Evolutionary conservation across 2,888 invertebrate genomes (phyloP), one percentile per base, ranked within the genome.

Genomic region (Ophonus ardosiacus): DNA sequence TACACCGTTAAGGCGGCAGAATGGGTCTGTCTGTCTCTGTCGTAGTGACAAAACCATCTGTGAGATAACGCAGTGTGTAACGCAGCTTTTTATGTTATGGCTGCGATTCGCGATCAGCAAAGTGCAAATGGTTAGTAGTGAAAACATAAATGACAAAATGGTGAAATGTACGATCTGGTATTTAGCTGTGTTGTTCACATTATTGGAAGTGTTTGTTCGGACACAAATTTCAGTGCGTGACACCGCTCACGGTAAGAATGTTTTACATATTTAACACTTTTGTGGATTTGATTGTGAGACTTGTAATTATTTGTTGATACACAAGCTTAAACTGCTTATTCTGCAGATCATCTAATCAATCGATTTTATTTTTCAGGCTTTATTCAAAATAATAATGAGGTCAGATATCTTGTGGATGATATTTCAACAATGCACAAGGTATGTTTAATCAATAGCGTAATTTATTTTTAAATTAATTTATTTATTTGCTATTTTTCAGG

Each of bases 141-240:
- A 86, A 86, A 86, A 87, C 87, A 87, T 89, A 89, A 90, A 90
- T 91, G 90, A 89, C 89, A 91, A 90, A 88, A 91, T 91, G 91
- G 89, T 90, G 89, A 89, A 89, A 88, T 90, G 89, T 89, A 89
- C 90, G 88, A 87, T 94, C 92, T 94, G 93, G 93, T 93, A 93
- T 93, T 94, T 93, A 92, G 92, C 95, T 91, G 93, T 95, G 92
- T 90, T 94, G 91, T 92, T 95, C 92, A 94, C 93, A 89, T 92
- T 95, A 90, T 92, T 95, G 90, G 94, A 94, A 92, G 92, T 94
- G 90, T 93, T 95, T 88, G 92, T 93, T 89, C 94, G 94, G 91
- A 95, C 94, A 87, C 94, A 94, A 91, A 93, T 95, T 92, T 94
- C 95, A 91, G 93, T 94, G 89, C 94, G 95, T 92, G 95, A 95